Evolutionary conservation across 64 coral and sea anemone species (phyloP), one percentile per base, ranked within the genome.

Genomic region (Pocillopora verrucosa): DNA sequence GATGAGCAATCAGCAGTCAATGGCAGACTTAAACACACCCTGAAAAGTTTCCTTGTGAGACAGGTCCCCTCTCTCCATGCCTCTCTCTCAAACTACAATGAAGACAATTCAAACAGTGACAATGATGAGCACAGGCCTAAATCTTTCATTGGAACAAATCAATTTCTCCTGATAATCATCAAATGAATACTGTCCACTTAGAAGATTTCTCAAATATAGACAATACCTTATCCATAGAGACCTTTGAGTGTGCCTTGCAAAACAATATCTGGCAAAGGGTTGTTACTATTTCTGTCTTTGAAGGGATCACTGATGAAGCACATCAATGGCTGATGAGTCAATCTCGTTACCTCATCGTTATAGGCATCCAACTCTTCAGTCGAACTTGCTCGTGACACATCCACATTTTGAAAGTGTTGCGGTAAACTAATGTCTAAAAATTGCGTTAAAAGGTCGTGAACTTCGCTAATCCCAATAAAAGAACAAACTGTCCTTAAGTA

Each of bases 231-330:
- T 64, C 74, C 76, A 73, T 92, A 87, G 1, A 92, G 62, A 1
- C 83, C 90, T 87, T 77, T 51, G 9, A 92, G 34, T 36, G 69
- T 86, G 11, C 90, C 90, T 45, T 63, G 64, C 36, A 92, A 59
- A 36, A 92, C 90, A 72, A 86, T 65, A 89, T 89, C 38, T 24
- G 87, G 86, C 11, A 93, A 36, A 82, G 76, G 60, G 64, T 88
- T 93, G 34, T 19, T 38, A 25, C 60, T 61, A 16, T 25, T 20
- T 34, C 77, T 59, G 73, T 90, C 59, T 14, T 76, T 17, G 61
- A 93, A 92, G 26, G 88, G 93, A 89, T 98, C 96, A 16, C 91
- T 74, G 58, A 81, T 93, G 78, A 93, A 99, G n/a, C 87, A 88
- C 6, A 99, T 59, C 73, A 99, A 63, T 72, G 76, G 82, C 60